These are phyloP conservation scores for Clostera curtula DNA, from an alignment of 2,888 invertebrate genomes.

Conservation along the genomic window DNA sequence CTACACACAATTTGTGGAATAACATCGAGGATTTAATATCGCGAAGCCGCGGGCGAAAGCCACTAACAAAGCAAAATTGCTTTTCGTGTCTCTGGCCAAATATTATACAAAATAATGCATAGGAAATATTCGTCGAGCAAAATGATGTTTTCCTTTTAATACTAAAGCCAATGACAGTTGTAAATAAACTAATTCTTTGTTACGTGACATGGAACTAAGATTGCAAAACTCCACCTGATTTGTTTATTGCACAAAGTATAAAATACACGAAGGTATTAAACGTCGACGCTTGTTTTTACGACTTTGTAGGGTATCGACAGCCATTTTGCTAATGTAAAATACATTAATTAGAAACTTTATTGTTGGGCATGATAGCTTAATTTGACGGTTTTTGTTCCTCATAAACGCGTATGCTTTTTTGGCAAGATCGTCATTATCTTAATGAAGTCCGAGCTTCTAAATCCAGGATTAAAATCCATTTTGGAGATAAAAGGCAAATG, in stretches of 20 bases:
- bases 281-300: slow-evolving; percentile 55
- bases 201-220: too few species aligned
- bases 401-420: slow-evolving; percentile 30
- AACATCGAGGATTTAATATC: too few species aligned
- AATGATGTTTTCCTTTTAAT: too few species aligned
- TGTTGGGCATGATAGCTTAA: slow-evolving; percentile 58
- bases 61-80: too few species aligned
- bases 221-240: slow-evolving; percentile 30
- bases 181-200: too few species aligned
- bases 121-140: too few species aligned
- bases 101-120: too few species aligned
- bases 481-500: slow-evolving; percentile 35
- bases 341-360: slow-evolving; percentile 60
- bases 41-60: too few species aligned
- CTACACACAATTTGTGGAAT: too few species aligned
- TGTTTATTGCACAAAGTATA: slow-evolving; percentile 42
- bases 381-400: slow-evolving; percentile 46
- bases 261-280: slow-evolving; percentile 44
- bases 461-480: slow-evolving; percentile 41
- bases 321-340: slow-evolving; percentile 59
- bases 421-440: slow-evolving; percentile 34
- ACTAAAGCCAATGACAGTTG: too few species aligned
- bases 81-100: too few species aligned
- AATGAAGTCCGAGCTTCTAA: slow-evolving; percentile 40
- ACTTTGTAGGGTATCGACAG: slow-evolving; percentile 46